These are phyloP conservation scores for Euproctis similis DNA, from an alignment of 2,888 invertebrate genomes.

Conservation along the genomic window DNA sequence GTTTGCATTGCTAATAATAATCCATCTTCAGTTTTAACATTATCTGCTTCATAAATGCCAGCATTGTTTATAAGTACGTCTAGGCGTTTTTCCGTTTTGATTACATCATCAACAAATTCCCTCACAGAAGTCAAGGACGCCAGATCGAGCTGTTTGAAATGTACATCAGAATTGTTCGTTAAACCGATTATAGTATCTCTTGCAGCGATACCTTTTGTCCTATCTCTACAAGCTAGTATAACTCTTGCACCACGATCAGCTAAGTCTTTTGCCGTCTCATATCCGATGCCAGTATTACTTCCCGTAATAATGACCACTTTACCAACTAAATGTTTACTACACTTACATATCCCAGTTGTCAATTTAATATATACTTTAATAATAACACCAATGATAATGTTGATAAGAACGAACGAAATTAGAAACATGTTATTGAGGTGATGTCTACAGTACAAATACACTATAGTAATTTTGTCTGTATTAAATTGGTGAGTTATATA, in stretches of 20 bases:
- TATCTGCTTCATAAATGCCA: constrained; percentile 54
- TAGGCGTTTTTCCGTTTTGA: constrained; percentile 63
- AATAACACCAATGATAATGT: constrained; percentile 8
- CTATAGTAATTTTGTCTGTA: too few relatives aligned
- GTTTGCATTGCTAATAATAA: constrained; percentile 75
- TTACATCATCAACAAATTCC: constrained; percentile 75
- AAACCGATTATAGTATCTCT: constrained; percentile 33
- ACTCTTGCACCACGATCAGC: constrained; percentile 84
- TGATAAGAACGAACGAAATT: neutral
- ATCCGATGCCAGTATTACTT: constrained; percentile 87
- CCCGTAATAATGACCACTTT: constrained; percentile 91
- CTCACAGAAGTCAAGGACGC: constrained; percentile 72
- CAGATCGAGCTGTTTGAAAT: constrained; percentile 63
- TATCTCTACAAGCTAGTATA: constrained; percentile 86
- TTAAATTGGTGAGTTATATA: too few relatives aligned
- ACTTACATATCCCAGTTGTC: constrained; percentile 39
- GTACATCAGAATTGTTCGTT: constrained; percentile 42
- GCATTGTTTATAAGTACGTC: constrained; percentile 80
- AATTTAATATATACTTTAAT: constrained; percentile 30
- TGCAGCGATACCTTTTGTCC: constrained; percentile 78
- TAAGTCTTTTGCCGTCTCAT: constrained; percentile 82
- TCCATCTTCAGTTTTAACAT: constrained; percentile 75
- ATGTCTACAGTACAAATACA: neutral
- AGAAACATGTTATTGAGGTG: neutral
- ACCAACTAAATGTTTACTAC: constrained; percentile 77